Base-by-base conservation (phyloP, 2,113 vertebrate genomes). In the Puffinus mauretanicus region DNA sequence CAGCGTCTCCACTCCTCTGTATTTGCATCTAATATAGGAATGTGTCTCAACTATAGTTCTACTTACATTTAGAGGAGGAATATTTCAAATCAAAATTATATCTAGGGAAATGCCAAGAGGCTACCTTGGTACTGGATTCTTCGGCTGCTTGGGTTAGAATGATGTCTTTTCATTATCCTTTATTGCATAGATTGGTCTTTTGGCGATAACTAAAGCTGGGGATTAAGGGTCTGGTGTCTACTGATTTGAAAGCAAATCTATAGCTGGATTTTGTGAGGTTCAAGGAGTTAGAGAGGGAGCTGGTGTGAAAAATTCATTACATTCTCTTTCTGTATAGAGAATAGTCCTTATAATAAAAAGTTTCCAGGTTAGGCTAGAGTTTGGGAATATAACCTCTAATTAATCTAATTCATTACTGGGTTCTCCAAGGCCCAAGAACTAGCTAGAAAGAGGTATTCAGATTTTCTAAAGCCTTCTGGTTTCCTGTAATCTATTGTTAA, bases 81-180 rank as follows among this genome's bases (percentile, higher is more conserved):
- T 44, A 80, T 64, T 90, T 92, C n/a, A 90, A 86, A 86, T 40
- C 54, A 82, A 60, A 11, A 44, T 80, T 72, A 27, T 7, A 61
- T 38, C 22, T 60, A 67, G 9, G 40, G 34, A 80, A 88, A 86
- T 86, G 52, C 7, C 36, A 69, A 83, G 26, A 88, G 13, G 22
- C 4, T 70, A 62, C 40, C 17, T 84, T 84, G 90, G 52, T 34
- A 58, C 14, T 47, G 10, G 8, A 61, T 69, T 77, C 36, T 88
- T 77, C 1, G 1, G 7, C 22, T 73, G 6, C 36, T 77, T 7
- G 1, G 6, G 11, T 65, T 88, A 42, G 24, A 16, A 30, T 0
- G 0, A 24, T 3, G 4, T 11, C 6, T 83, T 83, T 84, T 81
- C 34, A 47, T 84, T 73, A 78, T 49, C 13, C 7, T 84, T 84